These are phyloP conservation scores for Schizopygopsis malacanthus DNA, from an alignment of 2,797 vertebrate genomes.

Conservation along the genomic window DNA sequence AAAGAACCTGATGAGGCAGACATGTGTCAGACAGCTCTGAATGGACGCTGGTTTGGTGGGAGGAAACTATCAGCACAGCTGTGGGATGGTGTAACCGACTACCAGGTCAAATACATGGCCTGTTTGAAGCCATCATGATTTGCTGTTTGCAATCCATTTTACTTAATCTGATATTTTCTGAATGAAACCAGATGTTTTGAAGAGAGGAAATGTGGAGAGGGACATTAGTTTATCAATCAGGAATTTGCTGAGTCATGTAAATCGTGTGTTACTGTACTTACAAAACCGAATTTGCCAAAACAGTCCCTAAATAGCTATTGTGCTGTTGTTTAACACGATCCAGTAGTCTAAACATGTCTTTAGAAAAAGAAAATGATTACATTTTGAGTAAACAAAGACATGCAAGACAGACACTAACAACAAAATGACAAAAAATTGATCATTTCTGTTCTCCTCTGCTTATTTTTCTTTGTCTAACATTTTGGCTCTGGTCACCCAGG, in stretches of 20 bases:
- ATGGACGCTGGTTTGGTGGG: conserved; percentile 96
- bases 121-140: not conserved
- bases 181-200: not conserved
- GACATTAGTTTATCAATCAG: not conserved
- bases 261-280: not conserved
- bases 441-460: not conserved
- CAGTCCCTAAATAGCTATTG: not conserved
- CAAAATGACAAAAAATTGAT: not conserved
- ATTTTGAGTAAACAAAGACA: not conserved
- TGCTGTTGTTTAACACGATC: not conserved
- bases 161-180: not conserved
- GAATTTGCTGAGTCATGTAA: not conserved
- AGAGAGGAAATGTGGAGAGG: not conserved
- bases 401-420: not conserved
- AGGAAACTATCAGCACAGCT: conserved; percentile 85
- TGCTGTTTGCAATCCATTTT: not conserved
- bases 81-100: conserved; percentile 94
- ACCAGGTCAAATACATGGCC: conserved; percentile 82
- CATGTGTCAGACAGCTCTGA: conserved; percentile 82
- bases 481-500: conserved; percentile 69
- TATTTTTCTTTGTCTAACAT: not conserved
- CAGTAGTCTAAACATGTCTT: not conserved
- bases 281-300: not conserved
- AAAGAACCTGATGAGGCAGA: conserved; percentile 90
- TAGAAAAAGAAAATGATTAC: not conserved